Conservation (phyloP, 2,113 vertebrate species). For the Ptilonorhynchus violaceus region DNA sequence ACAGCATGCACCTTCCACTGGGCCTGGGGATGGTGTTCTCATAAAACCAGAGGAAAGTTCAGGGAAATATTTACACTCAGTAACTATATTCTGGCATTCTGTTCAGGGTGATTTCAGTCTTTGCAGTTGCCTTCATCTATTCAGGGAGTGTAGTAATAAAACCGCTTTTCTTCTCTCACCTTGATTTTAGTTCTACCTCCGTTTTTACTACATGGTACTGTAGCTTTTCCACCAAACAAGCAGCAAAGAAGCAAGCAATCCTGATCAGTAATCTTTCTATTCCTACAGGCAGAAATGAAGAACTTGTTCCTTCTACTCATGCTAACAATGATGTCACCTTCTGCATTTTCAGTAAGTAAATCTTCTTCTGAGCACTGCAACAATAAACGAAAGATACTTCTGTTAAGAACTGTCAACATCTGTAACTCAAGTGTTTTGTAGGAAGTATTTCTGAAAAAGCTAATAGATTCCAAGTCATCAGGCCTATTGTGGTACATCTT, state of each 20-base stretch:
- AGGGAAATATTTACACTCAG: neutral
- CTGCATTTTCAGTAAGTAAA: constrained; percentile 62
- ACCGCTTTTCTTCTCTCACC: neutral
- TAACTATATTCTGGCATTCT: neutral
- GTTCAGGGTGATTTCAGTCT: neutral
- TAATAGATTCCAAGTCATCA: neutral
- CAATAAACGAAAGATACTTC: neutral
- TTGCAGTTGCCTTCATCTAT: neutral
- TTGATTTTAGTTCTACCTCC: neutral
- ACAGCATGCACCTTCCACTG: neutral
- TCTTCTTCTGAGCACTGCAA: neutral
- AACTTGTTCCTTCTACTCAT: constrained; percentile 37
- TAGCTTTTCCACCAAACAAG: neutral
- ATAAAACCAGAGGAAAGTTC: constrained; percentile 37
- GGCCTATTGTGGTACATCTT: neutral
- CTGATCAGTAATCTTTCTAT: neutral
- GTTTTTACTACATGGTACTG: neutral
- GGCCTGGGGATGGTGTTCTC: constrained; percentile 3
- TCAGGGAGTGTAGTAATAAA: neutral
- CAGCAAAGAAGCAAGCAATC: neutral
- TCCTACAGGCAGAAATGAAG: constrained; percentile 47
- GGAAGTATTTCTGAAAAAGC: neutral
- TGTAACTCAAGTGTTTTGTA: neutral
- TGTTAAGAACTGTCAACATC: neutral
- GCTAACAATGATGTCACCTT: neutral